Conservation (phyloP, 2,113 vertebrate genomes). For the Callaeas wilsoni region DNA sequence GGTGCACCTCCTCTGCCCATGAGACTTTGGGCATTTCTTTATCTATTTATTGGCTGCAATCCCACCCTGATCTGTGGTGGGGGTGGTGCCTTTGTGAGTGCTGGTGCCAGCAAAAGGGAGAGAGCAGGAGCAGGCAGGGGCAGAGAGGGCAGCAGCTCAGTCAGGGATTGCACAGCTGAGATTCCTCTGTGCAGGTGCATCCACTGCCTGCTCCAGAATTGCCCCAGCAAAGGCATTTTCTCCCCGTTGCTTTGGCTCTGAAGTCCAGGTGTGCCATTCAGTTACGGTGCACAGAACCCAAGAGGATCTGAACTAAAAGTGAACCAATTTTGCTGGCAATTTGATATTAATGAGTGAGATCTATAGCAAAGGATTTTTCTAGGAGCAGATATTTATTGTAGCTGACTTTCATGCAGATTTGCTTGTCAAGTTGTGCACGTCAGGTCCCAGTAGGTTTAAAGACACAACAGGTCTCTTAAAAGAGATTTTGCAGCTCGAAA, state of each 20-base stretch:
- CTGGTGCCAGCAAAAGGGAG: neutral
- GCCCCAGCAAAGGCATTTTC: neutral
- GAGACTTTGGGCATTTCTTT: neutral
- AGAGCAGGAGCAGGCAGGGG: neutral
- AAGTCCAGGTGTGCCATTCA: neutral
- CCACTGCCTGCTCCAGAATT: neutral
- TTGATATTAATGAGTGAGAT: neutral
- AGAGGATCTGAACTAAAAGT: neutral
- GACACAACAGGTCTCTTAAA: neutral
- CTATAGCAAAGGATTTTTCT: neutral
- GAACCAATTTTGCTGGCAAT: neutral
- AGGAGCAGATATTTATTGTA: neutral
- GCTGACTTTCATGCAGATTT: neutral
- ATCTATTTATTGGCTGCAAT: neutral
- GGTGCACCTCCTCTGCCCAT: neutral
- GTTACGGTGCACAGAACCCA: neutral
- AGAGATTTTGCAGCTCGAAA: neutral
- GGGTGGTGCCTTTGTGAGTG: neutral
- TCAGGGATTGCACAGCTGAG: too few relatives aligned
- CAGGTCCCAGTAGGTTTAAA: neutral
- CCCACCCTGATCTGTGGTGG: neutral
- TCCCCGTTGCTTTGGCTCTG: neutral
- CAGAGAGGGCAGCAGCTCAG: neutral
- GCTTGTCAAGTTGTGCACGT: neutral
- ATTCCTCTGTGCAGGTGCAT: too few relatives aligned